Conservation (phyloP, 2,113 vertebrate species). For the Aviceda subcristata region DNA sequence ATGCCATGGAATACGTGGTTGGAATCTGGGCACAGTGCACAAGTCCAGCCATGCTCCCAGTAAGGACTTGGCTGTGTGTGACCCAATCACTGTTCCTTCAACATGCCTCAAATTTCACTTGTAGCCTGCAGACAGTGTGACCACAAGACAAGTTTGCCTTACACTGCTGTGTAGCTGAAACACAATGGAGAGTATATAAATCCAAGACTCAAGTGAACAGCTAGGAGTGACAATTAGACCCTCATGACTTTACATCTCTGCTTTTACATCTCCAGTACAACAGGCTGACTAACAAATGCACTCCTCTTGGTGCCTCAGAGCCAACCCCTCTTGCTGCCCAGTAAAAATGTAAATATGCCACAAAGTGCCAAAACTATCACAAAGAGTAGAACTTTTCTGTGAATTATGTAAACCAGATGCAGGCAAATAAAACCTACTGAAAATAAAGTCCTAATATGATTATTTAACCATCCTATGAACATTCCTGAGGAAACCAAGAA, state of each 20-base stretch:
- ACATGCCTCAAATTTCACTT: not conserved
- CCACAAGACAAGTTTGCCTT: not conserved
- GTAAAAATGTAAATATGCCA: not conserved
- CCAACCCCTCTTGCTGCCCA: not conserved
- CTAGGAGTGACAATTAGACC: not conserved
- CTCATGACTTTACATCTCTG: not conserved
- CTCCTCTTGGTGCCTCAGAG: not conserved
- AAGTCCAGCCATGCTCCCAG: not conserved
- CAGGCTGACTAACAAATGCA: too few species aligned
- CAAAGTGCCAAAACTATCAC: not conserved
- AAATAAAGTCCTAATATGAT: not conserved
- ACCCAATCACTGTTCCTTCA: not conserved
- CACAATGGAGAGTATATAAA: not conserved
- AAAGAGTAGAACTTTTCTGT: not conserved
- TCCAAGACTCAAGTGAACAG: not conserved
- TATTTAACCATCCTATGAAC: not conserved
- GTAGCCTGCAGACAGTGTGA: not conserved
- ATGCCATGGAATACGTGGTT: accelerated
- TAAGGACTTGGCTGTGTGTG: accelerated
- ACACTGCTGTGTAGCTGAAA: not conserved
- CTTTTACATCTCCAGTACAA: not conserved
- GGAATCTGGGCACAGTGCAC: not conserved
- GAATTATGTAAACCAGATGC: not conserved
- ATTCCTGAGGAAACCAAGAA: not conserved
- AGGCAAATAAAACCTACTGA: not conserved